Base-by-base conservation (phyloP, 2,888 invertebrate species). In the Itoplectis maculator region DNA sequence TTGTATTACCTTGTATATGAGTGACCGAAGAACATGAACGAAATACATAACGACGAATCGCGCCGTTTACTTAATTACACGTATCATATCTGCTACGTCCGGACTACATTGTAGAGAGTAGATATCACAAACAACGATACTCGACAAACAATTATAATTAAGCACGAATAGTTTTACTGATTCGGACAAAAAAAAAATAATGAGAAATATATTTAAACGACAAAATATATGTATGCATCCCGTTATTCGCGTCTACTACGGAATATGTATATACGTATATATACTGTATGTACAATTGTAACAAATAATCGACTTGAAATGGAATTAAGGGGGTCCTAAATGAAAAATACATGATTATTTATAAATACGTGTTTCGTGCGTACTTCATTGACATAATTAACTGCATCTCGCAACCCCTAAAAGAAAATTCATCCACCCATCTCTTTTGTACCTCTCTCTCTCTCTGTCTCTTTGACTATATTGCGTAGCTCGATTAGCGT, bases 341-440 rank as follows among this genome's bases (percentile, higher is more conserved):
- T 15, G 13, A 61, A 82, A 59, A 75, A 56, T 56, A 70, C 42
- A 66, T 45, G 69, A 72, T 79, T 66, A 63, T 68, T 76, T 73
- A 72, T 76, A 68, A 76, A 79, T 79, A 79, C 69, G 75, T 79
- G 45, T 73, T 82, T 82, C 72, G 82, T 82, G 82, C 82, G 82
- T 63, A 76, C 37, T 80, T 70, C 75, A 80, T 69, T 75, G 68
- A 54, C 68, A 49, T 37, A 76, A 76, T 79, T 49, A 79, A 73
- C 51, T 76, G 79, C 35, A 78, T 47, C 72, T 79, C 51, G 66
- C 40, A 63, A 63, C 68, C 47, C 59, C 66, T 75, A 79, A 18
- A 65, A 61, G 42, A 18, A 61, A 61, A 37, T 73, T 59, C 45
- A 72, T 49, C 61, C 42, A 37, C 69, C 51, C 45, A 72, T 49